Evolutionary conservation across 2,113 vertebrate genomes (phyloP), one percentile per base, ranked within the genome.

Genomic region (Tychaedon coryphoeus): DNA sequence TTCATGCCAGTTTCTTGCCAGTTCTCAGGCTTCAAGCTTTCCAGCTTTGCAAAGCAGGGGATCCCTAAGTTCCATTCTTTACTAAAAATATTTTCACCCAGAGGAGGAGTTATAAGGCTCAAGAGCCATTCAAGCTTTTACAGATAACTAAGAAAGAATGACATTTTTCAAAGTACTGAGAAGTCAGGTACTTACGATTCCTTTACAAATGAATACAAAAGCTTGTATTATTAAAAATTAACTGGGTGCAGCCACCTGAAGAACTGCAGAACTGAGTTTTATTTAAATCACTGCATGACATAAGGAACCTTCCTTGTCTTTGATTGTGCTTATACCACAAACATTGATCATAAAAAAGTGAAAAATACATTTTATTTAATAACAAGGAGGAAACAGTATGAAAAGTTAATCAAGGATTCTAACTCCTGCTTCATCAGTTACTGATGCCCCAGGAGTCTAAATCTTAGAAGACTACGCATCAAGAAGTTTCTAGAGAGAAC

Each of bases 21-120:
- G 33, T 94, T 93, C 86, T 95, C 92, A 96, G 82, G 67, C 56
- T 92, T 76, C 34, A 72, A 73, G 31, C 14, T 54, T 86, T 73
- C 38, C 54, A 73, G 7, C 12, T 88, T 88, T 91, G 24, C 88
- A 74, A 86, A 84, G 82, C 53, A 83, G 60, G 75, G 34, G 86
- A 92, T 83, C 38, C 11, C 22, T 71, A 22, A 43, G 12, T 38
- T 89, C 34, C 56, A 47, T 86, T 90, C 69, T 74, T 92, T 62
- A 58, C 24, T 20, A 70, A 92, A 93, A 83, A 33, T 34, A 3
- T 38, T 88, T 76, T 74, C 28, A 82, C 19, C 1, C 43, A 43
- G 43, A 57, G 50, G 8, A 92, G 47, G 38, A 83, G 8, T 26
- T 73, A 17, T 24, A 80, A 92, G 16, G 42, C 38, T 86, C 25